Base-by-base conservation (phyloP, 37 sponge, comb jelly and placozoan species). In the Hexactinellida sp. region DNA sequence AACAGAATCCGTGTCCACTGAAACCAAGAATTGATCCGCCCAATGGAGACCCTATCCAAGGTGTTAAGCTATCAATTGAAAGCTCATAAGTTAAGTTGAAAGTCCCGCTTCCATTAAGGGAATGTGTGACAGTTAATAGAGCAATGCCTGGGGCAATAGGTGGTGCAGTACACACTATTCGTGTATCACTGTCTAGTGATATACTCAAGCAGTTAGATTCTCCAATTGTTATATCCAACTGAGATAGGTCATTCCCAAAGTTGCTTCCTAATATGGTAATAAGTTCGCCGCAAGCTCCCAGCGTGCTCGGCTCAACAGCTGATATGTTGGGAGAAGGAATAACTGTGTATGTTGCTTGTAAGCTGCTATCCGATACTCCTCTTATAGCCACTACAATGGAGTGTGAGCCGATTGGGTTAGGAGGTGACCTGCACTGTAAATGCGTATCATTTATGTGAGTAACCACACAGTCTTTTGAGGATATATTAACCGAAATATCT, bases 1-100 rank as follows among this genome's bases (percentile, higher is more conserved):
- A 39, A 39, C 84, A 38, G 38, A 83, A 83, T 7, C 84, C 84
- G 7, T 83, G 47, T 36, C 84, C 84, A 24, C 1, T 10, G 76
- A 63, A 63, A 21, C 19, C 13, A 1, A 63, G 76, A 28, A 63
- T 63, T 3, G 76, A 63, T 28, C 76, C 76, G 21, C 76, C 76
- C 76, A 63, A 63, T 10, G 28, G 34, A 28, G 76, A 63, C 28
- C 76, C 76, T 1, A 63, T 23, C 30, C 21, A 63, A n/a, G 76
- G 76, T 10, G 76, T 25, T 7, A 63, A 10, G 30, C 76, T 63
- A n/a, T n/a, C 30, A 10, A 63, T n/a, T 21, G 34, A 23, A 7
- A 63, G 13, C 76, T 32, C 76, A 63, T 63, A 63, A 3, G 21
- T 63, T 21, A 63, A 21, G 5, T 10, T 10, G 76, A 63, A 63